Evolutionary conservation across 2,888 invertebrate species (phyloP).

Genomic region (Mechanitis mazaeus): DNA sequence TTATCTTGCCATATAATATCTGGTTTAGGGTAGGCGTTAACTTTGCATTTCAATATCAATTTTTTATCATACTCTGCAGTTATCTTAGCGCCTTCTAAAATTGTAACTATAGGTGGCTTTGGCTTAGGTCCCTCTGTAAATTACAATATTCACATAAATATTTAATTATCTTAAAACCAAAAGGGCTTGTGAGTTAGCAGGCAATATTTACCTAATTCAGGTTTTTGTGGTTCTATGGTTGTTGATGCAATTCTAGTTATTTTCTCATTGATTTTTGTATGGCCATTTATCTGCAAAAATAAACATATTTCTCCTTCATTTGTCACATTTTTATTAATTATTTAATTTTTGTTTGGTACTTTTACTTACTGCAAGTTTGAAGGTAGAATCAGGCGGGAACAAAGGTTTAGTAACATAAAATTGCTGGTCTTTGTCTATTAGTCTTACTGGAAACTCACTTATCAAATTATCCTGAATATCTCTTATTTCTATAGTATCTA

Average conservation of each 20-base stretch:
- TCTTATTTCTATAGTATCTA: constrained; percentile 37
- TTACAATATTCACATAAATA: background rate
- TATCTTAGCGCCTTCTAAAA: constrained; percentile 33
- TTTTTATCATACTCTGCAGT: constrained; percentile 32
- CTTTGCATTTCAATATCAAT: constrained; percentile 43
- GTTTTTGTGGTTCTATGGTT: constrained; percentile 21
- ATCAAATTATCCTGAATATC: constrained; percentile 37
- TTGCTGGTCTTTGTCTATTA: constrained; percentile 34
- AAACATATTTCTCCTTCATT: too few relatives aligned
- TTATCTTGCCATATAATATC: constrained; percentile 43
- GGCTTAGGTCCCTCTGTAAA: constrained; percentile 30
- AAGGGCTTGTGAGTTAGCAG: too few relatives aligned
- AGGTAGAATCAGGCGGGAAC: constrained; percentile 38
- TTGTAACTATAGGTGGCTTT: constrained; percentile 35
- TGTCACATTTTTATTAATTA: background rate
- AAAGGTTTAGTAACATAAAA: constrained; percentile 42
- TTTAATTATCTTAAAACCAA: too few relatives aligned
- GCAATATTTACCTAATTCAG: constrained; percentile 11
- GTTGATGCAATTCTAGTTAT: constrained; percentile 20
- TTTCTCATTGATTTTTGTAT: constrained; percentile 15
- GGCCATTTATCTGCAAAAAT: constrained; percentile 22
- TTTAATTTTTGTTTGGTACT: background rate
- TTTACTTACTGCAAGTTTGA: constrained; percentile 40
- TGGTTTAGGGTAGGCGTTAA: constrained; percentile 48
- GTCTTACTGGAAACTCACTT: constrained; percentile 32